Percentiles rank a stretch among this genome's conserved stretches.
Conservation (phyloP, 2,888 invertebrate species). For the Tenthredo mesomela region DNA sequence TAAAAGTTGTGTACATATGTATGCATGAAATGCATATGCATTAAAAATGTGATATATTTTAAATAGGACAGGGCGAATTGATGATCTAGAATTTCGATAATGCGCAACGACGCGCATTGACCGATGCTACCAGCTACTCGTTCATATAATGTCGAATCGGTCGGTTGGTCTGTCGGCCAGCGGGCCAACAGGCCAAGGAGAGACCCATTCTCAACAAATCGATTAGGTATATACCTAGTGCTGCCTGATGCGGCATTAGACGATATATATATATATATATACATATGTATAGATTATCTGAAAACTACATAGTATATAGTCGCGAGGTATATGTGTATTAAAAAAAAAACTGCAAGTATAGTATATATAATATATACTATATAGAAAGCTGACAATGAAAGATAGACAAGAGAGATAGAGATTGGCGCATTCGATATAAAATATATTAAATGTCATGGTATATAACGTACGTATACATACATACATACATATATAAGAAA, state of each 20-base stretch:
- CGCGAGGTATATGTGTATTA: too few species aligned
- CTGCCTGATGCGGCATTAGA: conserved; percentile 26
- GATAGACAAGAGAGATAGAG: not conserved
- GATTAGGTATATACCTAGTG: conserved; percentile 28
- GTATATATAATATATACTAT: too few species aligned
- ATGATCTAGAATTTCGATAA: conserved; percentile 36
- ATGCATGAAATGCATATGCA: not conserved
- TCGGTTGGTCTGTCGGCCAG: not conserved
- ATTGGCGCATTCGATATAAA: too few species aligned
- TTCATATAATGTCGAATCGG: not conserved
- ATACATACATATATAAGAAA: too few species aligned
- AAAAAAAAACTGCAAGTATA: too few species aligned
- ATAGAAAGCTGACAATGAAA: not conserved
- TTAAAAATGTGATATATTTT: not conserved
- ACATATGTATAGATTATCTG: not conserved
- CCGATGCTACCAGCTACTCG: not conserved
- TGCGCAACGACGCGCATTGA: conserved; percentile 22
- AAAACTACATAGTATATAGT: too few species aligned
- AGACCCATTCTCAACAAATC: conserved; percentile 38
- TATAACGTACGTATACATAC: too few species aligned
- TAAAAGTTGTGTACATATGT: not conserved
- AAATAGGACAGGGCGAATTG: not conserved
- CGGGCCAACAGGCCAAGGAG: conserved; percentile 24
- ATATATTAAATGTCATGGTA: too few species aligned
- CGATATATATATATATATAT: not conserved